Evolutionary conservation across 2,113 vertebrate species (phyloP), one percentile per base, ranked within the genome.

Genomic region (Aix galericulata): DNA sequence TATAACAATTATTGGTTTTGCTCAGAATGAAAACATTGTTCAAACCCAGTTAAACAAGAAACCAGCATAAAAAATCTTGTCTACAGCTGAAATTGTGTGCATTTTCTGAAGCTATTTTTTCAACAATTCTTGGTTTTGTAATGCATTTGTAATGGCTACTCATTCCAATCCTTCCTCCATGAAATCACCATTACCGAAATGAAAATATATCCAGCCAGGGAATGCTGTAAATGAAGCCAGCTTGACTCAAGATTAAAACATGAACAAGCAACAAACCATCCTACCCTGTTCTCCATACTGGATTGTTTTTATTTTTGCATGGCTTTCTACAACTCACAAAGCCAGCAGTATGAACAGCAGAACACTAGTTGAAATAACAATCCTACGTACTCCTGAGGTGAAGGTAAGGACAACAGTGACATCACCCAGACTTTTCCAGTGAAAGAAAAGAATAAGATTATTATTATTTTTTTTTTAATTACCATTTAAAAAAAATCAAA

Each of bases 81-180:
- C n/a, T 59, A 1, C 8, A 40, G 52, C 48, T 80, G 63, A 62
- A 90, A 86, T 77, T 0, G 1, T 0, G 0, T 27, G 17, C 10
- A 40, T 88, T 91, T 95, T 67, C 75, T 88, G 26, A 86, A 63
- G 46, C 25, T 62, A 25, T 13, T 69, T 5, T 27, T 93, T 73
- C 50, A 71, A 11, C 26, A 62, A 3, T 32, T 32, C 66, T 27
- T 44, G 77, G 7, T 40, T 22, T 10, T 80, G 55, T 29, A 75
- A 23, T 9, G 32, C 4, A 17, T 4, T n/a, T n/a, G n/a, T n/a
- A n/a, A n/a, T n/a, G 42, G 22, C 5, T 34, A 42, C 3, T 1
- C 15, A 64, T 36, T 71, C 14, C n/a, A 53, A 6, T 76, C 74
- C 22, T 50, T 31, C 31, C 17, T 55, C 38, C 40, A 63, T 83